Evolutionary conservation across 2,113 vertebrate species (phyloP), one percentile per base, ranked within the genome.

Genomic region (Nestor notabilis): DNA sequence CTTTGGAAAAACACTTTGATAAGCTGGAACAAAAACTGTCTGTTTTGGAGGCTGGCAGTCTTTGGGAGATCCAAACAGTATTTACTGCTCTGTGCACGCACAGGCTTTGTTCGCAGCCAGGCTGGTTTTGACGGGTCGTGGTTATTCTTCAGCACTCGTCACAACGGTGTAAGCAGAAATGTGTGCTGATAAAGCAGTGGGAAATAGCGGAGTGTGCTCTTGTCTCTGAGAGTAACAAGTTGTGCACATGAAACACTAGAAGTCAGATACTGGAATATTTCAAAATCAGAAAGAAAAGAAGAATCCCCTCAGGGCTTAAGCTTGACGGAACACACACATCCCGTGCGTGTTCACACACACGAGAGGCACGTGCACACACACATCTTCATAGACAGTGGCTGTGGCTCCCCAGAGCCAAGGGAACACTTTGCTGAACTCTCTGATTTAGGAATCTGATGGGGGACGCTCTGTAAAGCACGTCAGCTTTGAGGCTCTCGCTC

Each of bases 341-440:
- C 39, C 8, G 0, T 3, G 52, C 7, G 66, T 7, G 11, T 15
- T 20, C 7, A 11, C 18, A 16, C 14, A 44, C 6, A 16, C 6
- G 2, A 17, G 33, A 29, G 44, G 58, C 0, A 1, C 1, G 1
- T 28, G 61, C n/a, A 47, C 16, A 24, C 7, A 4, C 6, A 0
- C 4, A 2, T 21, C 70, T 52, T 6, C 23, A 0, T 5, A 1
- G 0, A 4, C 28, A 31, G 7, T 2, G 15, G 0, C 77, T 0
- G 2, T 2, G 37, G 28, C 39, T 64, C 14, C 82, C 9, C 10
- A 3, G 39, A 33, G 91, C 66, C 7, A 27, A 12, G 64, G 0
- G 29, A 43, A 68, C 23, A 5, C 78, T 43, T 39, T 9, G 46
- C 76, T 52, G 39, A 60, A 41, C 41, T 50, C 74, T 68, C 72